These are phyloP conservation scores for Lepus oiostolus DNA, from an alignment of 2,797 vertebrate genomes.

Conservation along the genomic window DNA sequence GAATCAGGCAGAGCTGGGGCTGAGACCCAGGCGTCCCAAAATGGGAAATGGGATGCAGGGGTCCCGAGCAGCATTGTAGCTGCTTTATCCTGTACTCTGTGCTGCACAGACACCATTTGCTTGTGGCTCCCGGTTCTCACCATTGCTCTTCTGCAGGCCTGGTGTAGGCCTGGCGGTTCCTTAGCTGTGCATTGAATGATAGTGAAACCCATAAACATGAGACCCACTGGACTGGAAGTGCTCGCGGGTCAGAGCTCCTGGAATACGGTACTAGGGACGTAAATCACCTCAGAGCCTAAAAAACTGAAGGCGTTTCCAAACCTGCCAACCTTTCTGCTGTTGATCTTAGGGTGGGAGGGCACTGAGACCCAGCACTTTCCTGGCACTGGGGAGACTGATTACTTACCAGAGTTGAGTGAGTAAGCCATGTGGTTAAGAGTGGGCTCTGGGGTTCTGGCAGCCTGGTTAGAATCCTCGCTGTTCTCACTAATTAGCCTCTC, in stretches of 20 bases:
- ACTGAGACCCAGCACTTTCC: background rate
- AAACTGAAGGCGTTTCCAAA: background rate
- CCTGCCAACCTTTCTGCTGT: background rate
- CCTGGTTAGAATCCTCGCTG: background rate
- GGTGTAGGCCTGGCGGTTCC: background rate
- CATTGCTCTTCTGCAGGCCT: background rate
- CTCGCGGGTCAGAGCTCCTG: constrained; percentile 33
- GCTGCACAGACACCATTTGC: background rate
- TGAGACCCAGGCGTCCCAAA: too few relatives aligned
- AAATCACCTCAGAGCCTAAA: background rate
- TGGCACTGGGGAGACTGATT: background rate
- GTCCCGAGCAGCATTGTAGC: too few relatives aligned
- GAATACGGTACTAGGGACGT: background rate
- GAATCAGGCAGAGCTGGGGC: too few relatives aligned
- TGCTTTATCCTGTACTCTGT: background rate
- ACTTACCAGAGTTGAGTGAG: background rate
- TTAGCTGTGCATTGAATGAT: background rate
- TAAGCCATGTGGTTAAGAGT: background rate
- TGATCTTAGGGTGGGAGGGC: background rate
- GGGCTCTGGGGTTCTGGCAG: background rate
- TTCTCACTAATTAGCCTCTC: background rate
- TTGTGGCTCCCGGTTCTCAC: background rate
- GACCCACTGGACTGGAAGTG: background rate
- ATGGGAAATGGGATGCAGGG: too few relatives aligned
- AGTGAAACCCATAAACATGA: background rate